Evolutionary conservation across 2,113 vertebrate species (phyloP), one percentile per base, ranked within the genome.

Genomic region (Climacteris rufus): DNA sequence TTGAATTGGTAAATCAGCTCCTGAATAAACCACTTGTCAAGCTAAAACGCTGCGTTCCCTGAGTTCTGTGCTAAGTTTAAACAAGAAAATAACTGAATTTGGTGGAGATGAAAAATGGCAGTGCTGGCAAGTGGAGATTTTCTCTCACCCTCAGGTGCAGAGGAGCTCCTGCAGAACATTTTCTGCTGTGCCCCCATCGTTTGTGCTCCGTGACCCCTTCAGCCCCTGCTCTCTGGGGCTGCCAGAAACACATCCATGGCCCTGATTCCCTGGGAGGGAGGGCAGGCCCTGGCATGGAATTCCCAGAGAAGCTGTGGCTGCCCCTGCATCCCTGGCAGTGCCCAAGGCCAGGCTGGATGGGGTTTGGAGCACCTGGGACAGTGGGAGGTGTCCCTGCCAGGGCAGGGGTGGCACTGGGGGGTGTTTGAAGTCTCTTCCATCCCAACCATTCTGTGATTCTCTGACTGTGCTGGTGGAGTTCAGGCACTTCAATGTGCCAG

Each of bases 1-100:
- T 92, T 96, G 96, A 96, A 85, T 97, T 92, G 89, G 90, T 92
- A 97, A 97, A 97, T 96, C 90, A 94, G 95, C 89, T 87, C 96
- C 95, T 96, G 89, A 97, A 95, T 68, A 96, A 95, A 94, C 87
- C 83, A 39, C 93, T 91, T 88, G 75, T 93, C 93, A 92, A 49
- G 92, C 77, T 57, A 64, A 89, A 97, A 96, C 24, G 33, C 60
- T 66, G n/a, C 25, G 44, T 95, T 92, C 63, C 49, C 49, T 52
- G 42, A 65, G 78, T 47, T 59, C 50, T 56, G 64, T 74, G 57
- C 89, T 83, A 78, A 85, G 82, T 88, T 93, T 90, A 94, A 95
- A 83, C 39, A 60, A 30, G 80, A 61, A 85, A 94, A 87, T 83
- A 86, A 81, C 72, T 49, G 79, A 33, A 53, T 90, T 80, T 70